A percentile compares a stretch with the other conserved stretches of the same genome.
Conservation (phyloP, 1,140 invertebrate genomes). For the Caenorhabditis remanei region DNA sequence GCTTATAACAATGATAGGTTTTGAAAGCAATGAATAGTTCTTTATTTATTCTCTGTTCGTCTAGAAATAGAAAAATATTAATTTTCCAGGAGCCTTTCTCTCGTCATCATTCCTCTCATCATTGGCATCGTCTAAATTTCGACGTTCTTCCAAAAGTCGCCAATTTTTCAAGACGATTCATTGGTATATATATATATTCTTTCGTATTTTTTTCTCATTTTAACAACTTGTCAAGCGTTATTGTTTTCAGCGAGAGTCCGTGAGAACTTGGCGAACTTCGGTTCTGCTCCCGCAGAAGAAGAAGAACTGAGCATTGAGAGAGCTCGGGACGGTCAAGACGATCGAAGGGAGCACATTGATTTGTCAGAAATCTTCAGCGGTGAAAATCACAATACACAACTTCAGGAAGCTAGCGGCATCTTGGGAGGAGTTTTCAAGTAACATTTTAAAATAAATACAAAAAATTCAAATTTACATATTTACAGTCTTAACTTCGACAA, state of each 20-base stretch:
- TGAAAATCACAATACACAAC: neutral
- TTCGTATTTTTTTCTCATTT: neutral
- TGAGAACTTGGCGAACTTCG: neutral
- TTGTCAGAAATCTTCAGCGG: slow-evolving; percentile 22
- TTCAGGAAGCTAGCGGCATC: neutral
- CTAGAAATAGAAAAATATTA: neutral
- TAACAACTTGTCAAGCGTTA: too few relatives aligned
- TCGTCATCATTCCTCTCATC: neutral
- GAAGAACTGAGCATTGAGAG: slow-evolving; percentile 29
- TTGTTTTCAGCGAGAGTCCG: neutral
- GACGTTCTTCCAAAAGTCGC: neutral
- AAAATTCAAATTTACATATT: neutral
- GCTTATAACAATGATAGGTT: neutral
- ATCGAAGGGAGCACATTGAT: slow-evolving; percentile 11
- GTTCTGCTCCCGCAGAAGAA: neutral
- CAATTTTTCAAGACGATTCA: neutral
- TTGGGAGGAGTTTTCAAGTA: slow-evolving; percentile 8
- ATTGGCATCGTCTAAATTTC: neutral
- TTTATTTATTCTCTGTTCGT: neutral
- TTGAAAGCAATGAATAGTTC: neutral
- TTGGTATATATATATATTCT: neutral
- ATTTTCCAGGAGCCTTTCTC: slow-evolving; percentile 19
- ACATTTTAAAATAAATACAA: too few relatives aligned
- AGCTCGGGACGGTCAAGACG: neutral
- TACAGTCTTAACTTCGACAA: slow-evolving; percentile 25